Conservation (phyloP, 1,140 invertebrate genomes). For the Aleiodes sp. region DNA sequence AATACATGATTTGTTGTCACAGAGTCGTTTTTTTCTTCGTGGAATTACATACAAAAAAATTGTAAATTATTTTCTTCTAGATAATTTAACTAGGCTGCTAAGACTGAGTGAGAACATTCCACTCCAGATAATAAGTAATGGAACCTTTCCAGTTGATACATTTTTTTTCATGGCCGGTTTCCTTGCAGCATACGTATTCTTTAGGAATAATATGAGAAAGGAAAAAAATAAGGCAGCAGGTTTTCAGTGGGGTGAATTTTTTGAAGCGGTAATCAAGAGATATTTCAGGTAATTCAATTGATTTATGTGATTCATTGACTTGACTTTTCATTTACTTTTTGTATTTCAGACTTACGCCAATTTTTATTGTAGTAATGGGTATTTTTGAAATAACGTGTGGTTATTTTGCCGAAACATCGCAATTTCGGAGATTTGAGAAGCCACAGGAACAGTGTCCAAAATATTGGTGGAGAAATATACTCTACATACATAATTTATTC, state of each 20-base stretch:
- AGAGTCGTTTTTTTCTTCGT: too few relatives aligned
- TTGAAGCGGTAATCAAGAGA: slow-evolving; percentile 52
- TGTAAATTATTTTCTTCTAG: slow-evolving; percentile 43
- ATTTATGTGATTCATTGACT: background rate
- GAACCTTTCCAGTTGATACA: slow-evolving; percentile 63
- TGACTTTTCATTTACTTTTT: background rate
- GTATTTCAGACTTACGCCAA: slow-evolving; percentile 64
- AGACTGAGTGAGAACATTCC: slow-evolving; percentile 50
- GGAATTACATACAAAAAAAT: background rate
- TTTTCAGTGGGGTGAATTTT: slow-evolving; percentile 48
- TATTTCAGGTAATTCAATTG: slow-evolving; percentile 58
- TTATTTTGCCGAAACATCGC: slow-evolving; percentile 64
- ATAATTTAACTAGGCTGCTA: slow-evolving; percentile 49
- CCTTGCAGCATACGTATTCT: slow-evolving; percentile 59
- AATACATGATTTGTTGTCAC: background rate
- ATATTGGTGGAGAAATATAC: slow-evolving; percentile 74
- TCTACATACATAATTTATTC: slow-evolving; percentile 73
- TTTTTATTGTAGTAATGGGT: slow-evolving; percentile 67
- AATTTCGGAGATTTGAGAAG: slow-evolving; percentile 64
- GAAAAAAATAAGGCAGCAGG: slow-evolving; percentile 39
- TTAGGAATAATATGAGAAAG: slow-evolving; percentile 42
- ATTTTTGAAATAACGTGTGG: slow-evolving; percentile 64
- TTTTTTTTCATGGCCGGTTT: slow-evolving; percentile 66
- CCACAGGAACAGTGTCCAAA: slow-evolving; percentile 66
- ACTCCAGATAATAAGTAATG: slow-evolving; percentile 59